Base-by-base conservation (phyloP, 2,888 invertebrate genomes). In the Achlya flavicornis region DNA sequence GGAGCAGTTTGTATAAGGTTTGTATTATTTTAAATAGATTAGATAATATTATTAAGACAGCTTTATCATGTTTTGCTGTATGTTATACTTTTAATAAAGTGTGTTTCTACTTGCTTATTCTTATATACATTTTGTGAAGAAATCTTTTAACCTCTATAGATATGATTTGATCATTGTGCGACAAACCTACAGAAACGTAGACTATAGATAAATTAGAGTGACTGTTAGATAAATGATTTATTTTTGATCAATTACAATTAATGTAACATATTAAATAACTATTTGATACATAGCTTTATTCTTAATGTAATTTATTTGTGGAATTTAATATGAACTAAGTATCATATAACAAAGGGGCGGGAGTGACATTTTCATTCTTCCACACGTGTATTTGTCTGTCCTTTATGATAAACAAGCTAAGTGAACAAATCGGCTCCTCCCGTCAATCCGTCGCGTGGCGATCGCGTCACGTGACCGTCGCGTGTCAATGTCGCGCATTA, bases 341-440 rank as follows among this genome's bases (percentile, higher is more conserved):
- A 81, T 85, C 78, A 68, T 72, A 80, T 86, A 80, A 77, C 84
- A 77, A 72, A 73, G 70, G 73, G 78, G 72, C 69, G 70, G 69
- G 76, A 79, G 74, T 84, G 77, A 80, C 79, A 79, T 83, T 83
- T 83, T 81, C 85, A 85, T 84, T 84, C 80, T 76, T 72, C 74
- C 67, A 70, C 81, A 80, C 53, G 53, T 78, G 73, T 79, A 86
- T 85, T 84, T 86, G 85, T 87, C 81, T 83, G 79, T 83, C 79
- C 77, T 80, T 84, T 81, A 78, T 78, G 83, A 85, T 84, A 88
- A 91, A 88, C 86, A 87, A 89, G 89, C 89, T 85, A 87, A 89
- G 91, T 89, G 91, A 85, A 89, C 91, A 91, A 92, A 92, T 93
- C 87, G 91, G 76, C 73, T 79, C 77, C 84, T 77, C 77, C 78